Conservation (phyloP, 2,797 vertebrate genomes). For the Psittacula derbiana region DNA sequence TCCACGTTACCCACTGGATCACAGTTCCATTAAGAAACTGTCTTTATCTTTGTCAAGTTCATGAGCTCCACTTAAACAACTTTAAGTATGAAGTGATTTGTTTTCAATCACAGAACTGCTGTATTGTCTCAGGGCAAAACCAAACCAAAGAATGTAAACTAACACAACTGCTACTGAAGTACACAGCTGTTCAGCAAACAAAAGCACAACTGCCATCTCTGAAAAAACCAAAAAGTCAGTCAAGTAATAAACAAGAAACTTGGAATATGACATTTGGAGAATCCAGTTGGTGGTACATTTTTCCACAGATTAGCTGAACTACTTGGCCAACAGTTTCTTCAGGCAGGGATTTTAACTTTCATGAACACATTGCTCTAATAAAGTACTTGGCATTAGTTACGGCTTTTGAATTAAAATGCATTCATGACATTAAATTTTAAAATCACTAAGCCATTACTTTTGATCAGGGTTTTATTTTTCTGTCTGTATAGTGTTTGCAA, state of each 20-base stretch:
- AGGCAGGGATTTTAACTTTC: slow-evolving; percentile 51
- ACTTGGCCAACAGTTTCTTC: slow-evolving; percentile 53
- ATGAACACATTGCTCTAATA: slow-evolving; percentile 62
- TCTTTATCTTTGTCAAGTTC: background rate
- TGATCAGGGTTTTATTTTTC: slow-evolving; percentile 8
- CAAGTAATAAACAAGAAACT: background rate
- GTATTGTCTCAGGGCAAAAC: background rate
- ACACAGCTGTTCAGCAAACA: background rate
- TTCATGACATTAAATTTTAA: slow-evolving; percentile 63
- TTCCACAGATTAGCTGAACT: slow-evolving; percentile 35
- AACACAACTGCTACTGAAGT: background rate
- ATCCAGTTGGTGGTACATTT: slow-evolving; percentile 22
- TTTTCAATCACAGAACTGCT: background rate
- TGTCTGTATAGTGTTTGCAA: background rate
- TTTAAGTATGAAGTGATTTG: background rate
- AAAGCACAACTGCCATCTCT: background rate
- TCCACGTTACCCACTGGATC: background rate
- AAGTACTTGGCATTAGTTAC: slow-evolving; percentile 60
- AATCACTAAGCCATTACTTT: slow-evolving; percentile 59
- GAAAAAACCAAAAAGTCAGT: background rate
- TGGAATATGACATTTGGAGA: background rate
- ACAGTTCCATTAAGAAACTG: background rate
- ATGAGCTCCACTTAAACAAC: background rate
- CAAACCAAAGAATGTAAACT: background rate
- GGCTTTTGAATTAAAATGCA: slow-evolving; percentile 65